Conservation (phyloP, 1,140 invertebrate genomes). For the Lepidotrigona ventralis region DNA sequence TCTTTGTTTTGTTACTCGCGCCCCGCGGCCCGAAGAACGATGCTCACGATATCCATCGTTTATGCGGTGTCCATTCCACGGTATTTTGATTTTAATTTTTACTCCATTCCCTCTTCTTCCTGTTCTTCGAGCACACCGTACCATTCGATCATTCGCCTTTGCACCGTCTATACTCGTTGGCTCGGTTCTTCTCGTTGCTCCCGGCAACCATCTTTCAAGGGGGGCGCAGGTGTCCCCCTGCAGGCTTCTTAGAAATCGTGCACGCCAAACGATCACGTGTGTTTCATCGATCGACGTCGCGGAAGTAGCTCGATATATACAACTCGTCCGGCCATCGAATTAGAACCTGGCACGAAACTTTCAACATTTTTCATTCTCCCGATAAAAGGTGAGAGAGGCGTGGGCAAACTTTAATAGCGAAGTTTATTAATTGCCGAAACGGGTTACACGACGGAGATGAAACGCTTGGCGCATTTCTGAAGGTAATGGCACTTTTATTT, state of each 20-base stretch:
- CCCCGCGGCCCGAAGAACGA: conserved; percentile 50
- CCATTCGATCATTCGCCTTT: conserved; percentile 2
- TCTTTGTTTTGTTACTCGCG: conserved; percentile 45
- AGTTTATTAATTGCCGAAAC: neutral
- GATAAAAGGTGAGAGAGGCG: neutral
- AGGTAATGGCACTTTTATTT: no score
- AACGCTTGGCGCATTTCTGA: no score
- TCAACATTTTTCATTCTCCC: neutral
- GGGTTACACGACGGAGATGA: neutral
- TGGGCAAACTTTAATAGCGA: neutral
- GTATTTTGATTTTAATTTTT: conserved; percentile 63
- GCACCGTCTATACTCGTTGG: conserved; percentile 5
- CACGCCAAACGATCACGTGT: neutral
- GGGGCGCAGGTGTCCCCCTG: neutral
- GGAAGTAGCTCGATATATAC: neutral
- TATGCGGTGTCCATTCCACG: conserved; percentile 63
- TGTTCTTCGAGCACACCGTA: neutral
- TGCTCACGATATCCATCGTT: conserved; percentile 63
- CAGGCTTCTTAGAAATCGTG: conserved; percentile 8
- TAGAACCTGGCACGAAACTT: neutral
- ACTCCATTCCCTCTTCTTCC: conserved; percentile 1
- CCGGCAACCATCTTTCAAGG: neutral
- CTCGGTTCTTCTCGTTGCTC: neutral
- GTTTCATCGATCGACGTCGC: neutral
- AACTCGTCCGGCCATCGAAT: neutral